Base-by-base conservation (phyloP, 2,797 vertebrate genomes). In the Hypotaenidia philippensis region DNA sequence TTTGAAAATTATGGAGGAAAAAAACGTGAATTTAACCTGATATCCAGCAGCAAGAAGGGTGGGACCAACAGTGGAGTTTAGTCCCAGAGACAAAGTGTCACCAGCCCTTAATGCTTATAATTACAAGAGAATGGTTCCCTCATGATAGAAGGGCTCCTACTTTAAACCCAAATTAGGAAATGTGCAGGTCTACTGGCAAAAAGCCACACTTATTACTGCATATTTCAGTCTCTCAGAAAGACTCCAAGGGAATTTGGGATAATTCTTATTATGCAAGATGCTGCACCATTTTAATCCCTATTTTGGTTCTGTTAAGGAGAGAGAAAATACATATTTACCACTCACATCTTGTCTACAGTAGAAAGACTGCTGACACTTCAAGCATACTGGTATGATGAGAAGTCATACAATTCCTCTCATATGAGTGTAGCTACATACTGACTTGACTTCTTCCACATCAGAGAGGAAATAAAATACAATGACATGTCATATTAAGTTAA, bases 81-180 rank as follows among this genome's bases (percentile, higher is more conserved):
- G 31, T 38, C 38, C 32, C 69, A 90, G 22, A 69, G 15, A 70
- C 17, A 14, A 82, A 57, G 23, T 15, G 41, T 65, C 44, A 85
- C 25, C 47, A 65, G 34, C 32, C 45, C 57, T 64, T 74, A 44
- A 5, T 68, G 38, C 27, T 84, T 65, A 21, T 20, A 81, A 87
- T 55, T 64, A 36, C 27, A 70, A 52, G 9, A 68, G 60, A 75
- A 78, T 15, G 34, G 25, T 45, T 61, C 57, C 77, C 36, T 85
- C 55, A 17, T 55, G 78, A 70, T 61, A 71, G 41, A 38, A 14
- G 36, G 34, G 17, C 36, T 77, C 31, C 53, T 60, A 20, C 26
- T 61, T 82, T 74, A 70, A 89, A 34, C 6, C 31, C 49, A 85
- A 80, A 87, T 64, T 50, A 93, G 92, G 89, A 83, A 85, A 89